A percentile compares a stretch with the other conserved stretches of the same genome.
Conservation (phyloP, 2,888 invertebrate species). For the Tortrix viridana region DNA sequence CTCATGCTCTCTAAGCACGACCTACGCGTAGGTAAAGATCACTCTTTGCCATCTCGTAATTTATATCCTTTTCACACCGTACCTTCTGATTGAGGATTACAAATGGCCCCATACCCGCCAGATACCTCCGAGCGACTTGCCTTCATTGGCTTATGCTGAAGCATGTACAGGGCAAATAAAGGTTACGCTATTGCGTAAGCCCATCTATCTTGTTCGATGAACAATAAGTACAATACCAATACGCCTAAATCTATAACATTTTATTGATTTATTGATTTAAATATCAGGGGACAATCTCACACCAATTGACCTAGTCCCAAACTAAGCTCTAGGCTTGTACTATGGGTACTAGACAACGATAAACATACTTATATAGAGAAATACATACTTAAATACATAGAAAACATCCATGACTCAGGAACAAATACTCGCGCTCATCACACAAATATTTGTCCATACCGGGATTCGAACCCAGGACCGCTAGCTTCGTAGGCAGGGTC, state of each 20-base stretch:
- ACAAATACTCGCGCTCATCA: too few species aligned
- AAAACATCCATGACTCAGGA: too few species aligned
- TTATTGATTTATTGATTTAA: conserved; percentile 29
- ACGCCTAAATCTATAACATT: conserved; percentile 8
- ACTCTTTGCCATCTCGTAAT: conserved; percentile 22
- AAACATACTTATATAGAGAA: too few species aligned
- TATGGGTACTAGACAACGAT: too few species aligned
- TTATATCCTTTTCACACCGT: conserved; percentile 25
- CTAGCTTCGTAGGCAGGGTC: too few species aligned
- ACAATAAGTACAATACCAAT: conserved; percentile 28
- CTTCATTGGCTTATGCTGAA: conserved; percentile 35
- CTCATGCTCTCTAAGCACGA: background rate
- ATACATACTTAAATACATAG: too few species aligned
- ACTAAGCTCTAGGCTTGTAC: too few species aligned
- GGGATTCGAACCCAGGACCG: too few species aligned
- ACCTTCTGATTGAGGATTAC: conserved; percentile 26
- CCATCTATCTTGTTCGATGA: conserved; percentile 35
- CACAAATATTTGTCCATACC: too few species aligned
- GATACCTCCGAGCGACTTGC: conserved; percentile 38
- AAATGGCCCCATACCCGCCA: conserved; percentile 34
- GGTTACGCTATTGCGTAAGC: conserved; percentile 42
- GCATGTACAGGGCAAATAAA: conserved; percentile 43
- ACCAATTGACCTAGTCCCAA: too few species aligned
- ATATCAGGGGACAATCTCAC: too few species aligned
- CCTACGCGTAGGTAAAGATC: conserved; percentile 13